Percentiles rank a stretch among this genome's conserved stretches.
phyloP scores from a whole-genome alignment of 1,140 invertebrate genomes.

The Hestina assimilis region DNA sequence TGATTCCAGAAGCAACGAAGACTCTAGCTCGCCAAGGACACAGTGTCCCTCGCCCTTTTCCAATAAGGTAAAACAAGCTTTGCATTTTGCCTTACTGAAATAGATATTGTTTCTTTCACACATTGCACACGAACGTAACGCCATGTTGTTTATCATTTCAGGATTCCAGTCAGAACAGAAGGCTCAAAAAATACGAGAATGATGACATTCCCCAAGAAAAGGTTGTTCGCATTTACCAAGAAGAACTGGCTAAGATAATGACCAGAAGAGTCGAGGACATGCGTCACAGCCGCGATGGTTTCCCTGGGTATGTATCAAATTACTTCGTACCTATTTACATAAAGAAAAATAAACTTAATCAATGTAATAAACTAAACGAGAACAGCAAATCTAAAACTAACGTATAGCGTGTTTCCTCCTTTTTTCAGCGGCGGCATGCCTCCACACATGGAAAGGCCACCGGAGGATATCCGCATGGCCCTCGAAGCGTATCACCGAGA shows the following conservation, averaged over 20 bases:
- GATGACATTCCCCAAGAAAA: slow-evolving; percentile 98
- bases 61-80: slow-evolving; percentile 70
- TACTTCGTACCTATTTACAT: background rate
- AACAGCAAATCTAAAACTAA: slow-evolving; percentile 84
- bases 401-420: slow-evolving; percentile 87
- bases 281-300: slow-evolving; percentile 83
- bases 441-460: slow-evolving; percentile 83
- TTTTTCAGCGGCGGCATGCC: slow-evolving; percentile 86
- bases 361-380: slow-evolving; percentile 64
- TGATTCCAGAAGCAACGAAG: slow-evolving; percentile 85
- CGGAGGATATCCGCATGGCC: slow-evolving; percentile 90
- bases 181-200: slow-evolving; percentile 92
- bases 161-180: slow-evolving; percentile 84
- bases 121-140: background rate
- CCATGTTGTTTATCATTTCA: slow-evolving; percentile 33
- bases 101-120: no score
- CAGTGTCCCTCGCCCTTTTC: slow-evolving; percentile 87
- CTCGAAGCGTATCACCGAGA: slow-evolving; percentile 95
- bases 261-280: slow-evolving; percentile 86
- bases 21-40: slow-evolving; percentile 89
- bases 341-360: background rate
- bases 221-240: slow-evolving; percentile 97
- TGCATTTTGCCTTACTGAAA: no score
- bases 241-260: slow-evolving; percentile 96
- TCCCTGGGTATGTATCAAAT: slow-evolving; percentile 81